These are phyloP conservation scores for Pontoporia blainvillei DNA, from an alignment of 2,113 vertebrate genomes.

Conservation along the genomic window DNA sequence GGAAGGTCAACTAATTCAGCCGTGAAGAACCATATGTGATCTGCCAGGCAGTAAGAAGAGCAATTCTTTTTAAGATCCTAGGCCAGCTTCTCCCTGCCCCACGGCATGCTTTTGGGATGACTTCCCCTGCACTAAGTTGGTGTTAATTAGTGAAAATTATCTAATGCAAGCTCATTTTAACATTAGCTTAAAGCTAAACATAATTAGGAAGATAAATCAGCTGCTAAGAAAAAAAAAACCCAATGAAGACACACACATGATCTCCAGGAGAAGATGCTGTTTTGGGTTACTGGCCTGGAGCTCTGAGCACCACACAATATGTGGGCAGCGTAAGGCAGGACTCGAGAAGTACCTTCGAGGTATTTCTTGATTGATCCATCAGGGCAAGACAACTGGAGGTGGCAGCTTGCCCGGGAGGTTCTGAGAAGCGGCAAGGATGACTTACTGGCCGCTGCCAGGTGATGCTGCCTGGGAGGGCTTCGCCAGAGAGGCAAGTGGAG, in stretches of 20 bases:
- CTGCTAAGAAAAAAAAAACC: slow-evolving; percentile 49
- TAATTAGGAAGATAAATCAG: slow-evolving; percentile 74
- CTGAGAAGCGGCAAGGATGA: not conserved
- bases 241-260: slow-evolving; percentile 35
- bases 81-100: slow-evolving; percentile 60
- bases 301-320: accelerated
- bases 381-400: not conserved
- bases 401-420: not conserved
- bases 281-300: not conserved
- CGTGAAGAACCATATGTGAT: not conserved
- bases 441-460: not conserved
- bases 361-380: not conserved
- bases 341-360: not conserved
- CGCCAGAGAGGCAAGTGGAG: not conserved
- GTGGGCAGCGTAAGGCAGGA: not conserved
- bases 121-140: slow-evolving; percentile 49
- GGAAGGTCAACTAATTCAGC: not conserved
- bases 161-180: slow-evolving; percentile 73
- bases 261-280: not conserved
- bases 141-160: slow-evolving; percentile 75
- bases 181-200: slow-evolving; percentile 75
- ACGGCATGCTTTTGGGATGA: slow-evolving; percentile 26
- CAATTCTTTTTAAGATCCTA: slow-evolving; percentile 12
- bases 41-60: not conserved
- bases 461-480: not conserved